Evolutionary conservation across 2,888 invertebrate species (phyloP).

Genomic region (Zonitis immaculata): DNA sequence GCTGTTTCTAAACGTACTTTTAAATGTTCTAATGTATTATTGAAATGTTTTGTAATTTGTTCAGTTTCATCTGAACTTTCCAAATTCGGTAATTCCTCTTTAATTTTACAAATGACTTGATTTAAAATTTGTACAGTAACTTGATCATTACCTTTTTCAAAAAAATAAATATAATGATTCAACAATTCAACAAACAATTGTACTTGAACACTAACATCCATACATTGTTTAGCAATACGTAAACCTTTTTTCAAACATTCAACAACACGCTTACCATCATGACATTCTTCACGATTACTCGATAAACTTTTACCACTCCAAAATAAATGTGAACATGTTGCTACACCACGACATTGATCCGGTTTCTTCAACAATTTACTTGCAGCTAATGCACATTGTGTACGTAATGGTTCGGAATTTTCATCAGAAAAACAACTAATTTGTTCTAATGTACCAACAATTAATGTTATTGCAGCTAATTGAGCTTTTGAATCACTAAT

Average conservation of each 20-base stretch:
- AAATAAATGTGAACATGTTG: conserved; percentile 91
- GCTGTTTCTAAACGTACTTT: conserved; percentile 65
- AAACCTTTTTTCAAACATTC: conserved; percentile 96
- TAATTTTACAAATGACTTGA: conserved; percentile 87
- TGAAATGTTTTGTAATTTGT: conserved; percentile 93
- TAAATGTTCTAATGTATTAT: conserved; percentile 81
- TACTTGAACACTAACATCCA: conserved; percentile 95
- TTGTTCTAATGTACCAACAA: conserved; percentile 93
- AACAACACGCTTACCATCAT: conserved; percentile 84
- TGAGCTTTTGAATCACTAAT: conserved; percentile 97
- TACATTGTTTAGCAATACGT: conserved; percentile 93
- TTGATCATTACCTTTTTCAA: conserved; percentile 69
- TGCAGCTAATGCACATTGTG: conserved; percentile 93
- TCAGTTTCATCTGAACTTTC: conserved; percentile 95
- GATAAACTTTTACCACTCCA: conserved; percentile 78
- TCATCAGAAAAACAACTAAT: conserved; percentile 94
- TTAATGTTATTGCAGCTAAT: conserved; percentile 89
- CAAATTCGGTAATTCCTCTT: conserved; percentile 88
- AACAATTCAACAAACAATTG: conserved; percentile 93
- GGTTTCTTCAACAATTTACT: conserved; percentile 96
- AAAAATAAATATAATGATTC: conserved; percentile 89
- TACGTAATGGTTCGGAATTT: conserved; percentile 93
- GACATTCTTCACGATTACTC: conserved; percentile 58
- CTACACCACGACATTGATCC: conserved; percentile 95
- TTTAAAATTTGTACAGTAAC: conserved; percentile 46